A percentile compares a stretch with the other conserved stretches of the same genome.
Conservation (phyloP, 1,140 invertebrate species). For the Araneus ventricosus region DNA sequence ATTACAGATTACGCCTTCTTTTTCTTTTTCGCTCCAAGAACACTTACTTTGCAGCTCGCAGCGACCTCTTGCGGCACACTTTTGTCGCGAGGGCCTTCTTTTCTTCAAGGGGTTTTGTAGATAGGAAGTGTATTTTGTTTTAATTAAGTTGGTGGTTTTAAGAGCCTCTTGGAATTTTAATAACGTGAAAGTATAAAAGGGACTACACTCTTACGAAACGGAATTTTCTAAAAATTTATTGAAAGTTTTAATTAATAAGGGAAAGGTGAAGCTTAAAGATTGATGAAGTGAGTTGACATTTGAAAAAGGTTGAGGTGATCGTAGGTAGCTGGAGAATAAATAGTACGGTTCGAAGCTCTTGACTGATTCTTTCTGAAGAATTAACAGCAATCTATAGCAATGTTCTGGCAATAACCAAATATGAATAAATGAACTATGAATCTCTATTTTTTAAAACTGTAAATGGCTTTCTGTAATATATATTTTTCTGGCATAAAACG, state of each 20-base stretch:
- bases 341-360: too few relatives aligned
- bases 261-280: not conserved
- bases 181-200: not conserved
- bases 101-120: not conserved
- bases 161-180: not conserved
- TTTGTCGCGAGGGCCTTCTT: not conserved
- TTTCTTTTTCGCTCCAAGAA: not conserved
- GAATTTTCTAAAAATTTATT: not conserved
- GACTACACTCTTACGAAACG: not conserved
- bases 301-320: too few relatives aligned
- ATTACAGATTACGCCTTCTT: slow-evolving; percentile 26
- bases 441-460: too few relatives aligned
- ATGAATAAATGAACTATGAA: too few relatives aligned
- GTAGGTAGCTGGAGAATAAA: too few relatives aligned
- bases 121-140: slow-evolving; percentile 13
- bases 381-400: too few relatives aligned
- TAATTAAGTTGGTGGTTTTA: not conserved
- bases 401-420: too few relatives aligned
- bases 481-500: too few relatives aligned
- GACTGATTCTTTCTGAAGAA: too few relatives aligned
- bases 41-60: not conserved
- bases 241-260: not conserved
- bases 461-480: too few relatives aligned
- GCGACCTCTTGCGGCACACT: slow-evolving; percentile 43
- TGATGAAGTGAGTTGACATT: too few relatives aligned